These are phyloP conservation scores for Tinamus major DNA, from an alignment of 2,797 vertebrate species.

Conservation along the genomic window DNA sequence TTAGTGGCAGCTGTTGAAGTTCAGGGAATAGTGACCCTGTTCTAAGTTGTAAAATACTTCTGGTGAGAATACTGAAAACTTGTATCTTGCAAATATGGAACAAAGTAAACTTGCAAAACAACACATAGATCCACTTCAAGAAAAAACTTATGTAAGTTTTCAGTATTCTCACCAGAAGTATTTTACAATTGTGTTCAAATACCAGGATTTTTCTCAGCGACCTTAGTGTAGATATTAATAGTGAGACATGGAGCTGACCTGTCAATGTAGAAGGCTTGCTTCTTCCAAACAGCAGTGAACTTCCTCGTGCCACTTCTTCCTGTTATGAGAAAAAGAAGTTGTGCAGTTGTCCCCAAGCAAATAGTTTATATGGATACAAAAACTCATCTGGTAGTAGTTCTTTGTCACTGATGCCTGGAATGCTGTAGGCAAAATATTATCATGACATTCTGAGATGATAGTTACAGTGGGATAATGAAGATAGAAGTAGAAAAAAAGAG, in stretches of 20 bases:
- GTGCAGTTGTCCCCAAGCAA: not conserved
- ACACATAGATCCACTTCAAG: too few species aligned
- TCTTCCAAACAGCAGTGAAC: not conserved
- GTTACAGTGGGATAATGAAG: not conserved
- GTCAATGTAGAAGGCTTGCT: not conserved
- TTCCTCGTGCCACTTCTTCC: not conserved
- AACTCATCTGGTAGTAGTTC: not conserved
- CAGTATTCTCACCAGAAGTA: not conserved
- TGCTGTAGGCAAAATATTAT: constrained; percentile 14
- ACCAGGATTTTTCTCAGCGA: not conserved
- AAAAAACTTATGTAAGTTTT: not conserved
- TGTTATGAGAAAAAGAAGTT: not conserved
- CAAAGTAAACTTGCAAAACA: too few species aligned
- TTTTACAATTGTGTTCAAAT: constrained; percentile 1
- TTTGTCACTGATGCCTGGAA: not conserved
- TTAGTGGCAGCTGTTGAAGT: too few species aligned
- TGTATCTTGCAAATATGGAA: too few species aligned
- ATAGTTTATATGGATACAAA: constrained; percentile 6
- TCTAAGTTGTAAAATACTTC: too few species aligned
- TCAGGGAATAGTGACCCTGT: too few species aligned
- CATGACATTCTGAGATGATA: not conserved
- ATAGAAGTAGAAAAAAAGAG: not conserved
- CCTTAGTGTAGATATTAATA: not conserved
- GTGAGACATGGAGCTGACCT: not conserved
- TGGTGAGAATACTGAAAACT: too few species aligned